Percentiles rank a stretch among this genome's conserved stretches.
Evolutionary conservation across 2,888 invertebrate genomes (phyloP).

Genomic region (Pantelozetes paolii): DNA sequence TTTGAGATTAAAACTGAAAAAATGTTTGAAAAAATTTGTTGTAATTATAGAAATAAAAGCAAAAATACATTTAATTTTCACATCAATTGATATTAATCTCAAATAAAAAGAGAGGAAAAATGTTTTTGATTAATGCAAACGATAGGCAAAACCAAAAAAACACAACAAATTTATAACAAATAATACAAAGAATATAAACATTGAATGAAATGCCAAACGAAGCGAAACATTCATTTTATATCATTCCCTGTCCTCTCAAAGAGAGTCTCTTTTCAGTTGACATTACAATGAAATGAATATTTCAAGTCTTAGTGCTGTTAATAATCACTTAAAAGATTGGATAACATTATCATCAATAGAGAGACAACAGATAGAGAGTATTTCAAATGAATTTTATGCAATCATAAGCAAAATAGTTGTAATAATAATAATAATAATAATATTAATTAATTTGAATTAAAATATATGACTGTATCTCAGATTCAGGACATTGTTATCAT

Average conservation of each 20-base stretch:
- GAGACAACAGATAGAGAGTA: background rate
- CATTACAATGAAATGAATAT: constrained; percentile 20
- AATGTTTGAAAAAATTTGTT: background rate
- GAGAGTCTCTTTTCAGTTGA: background rate
- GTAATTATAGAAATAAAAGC: background rate
- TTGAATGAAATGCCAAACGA: constrained; percentile 16
- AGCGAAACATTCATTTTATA: constrained; percentile 16
- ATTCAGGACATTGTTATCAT: background rate
- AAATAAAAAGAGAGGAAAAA: no score
- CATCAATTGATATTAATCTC: no score
- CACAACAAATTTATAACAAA: background rate
- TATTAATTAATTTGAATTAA: background rate
- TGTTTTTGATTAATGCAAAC: no score
- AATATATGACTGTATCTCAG: no score
- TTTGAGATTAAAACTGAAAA: background rate
- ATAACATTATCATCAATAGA: constrained; percentile 22
- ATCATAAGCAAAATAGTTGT: background rate
- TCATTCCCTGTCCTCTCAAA: background rate
- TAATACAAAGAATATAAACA: constrained; percentile 21
- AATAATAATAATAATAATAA: background rate
- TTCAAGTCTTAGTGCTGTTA: constrained; percentile 6
- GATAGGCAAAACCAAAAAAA: background rate
- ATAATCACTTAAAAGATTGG: constrained; percentile 26
- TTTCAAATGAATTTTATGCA: background rate
- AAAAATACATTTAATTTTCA: background rate